phyloP scores from a whole-genome alignment of 2,888 invertebrate species.

The Zhengitettix transpicula region DNA sequence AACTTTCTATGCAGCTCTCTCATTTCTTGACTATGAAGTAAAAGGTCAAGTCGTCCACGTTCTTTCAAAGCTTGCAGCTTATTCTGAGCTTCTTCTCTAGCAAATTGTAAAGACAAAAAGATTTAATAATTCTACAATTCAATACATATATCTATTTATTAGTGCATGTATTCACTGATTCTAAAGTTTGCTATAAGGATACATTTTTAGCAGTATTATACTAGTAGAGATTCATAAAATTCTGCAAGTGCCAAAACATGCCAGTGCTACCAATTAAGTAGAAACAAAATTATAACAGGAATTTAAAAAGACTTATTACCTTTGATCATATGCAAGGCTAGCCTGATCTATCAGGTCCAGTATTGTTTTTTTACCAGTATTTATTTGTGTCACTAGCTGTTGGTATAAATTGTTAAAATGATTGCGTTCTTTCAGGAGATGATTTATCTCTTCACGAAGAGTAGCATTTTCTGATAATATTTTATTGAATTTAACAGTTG shows the following conservation, averaged over 20 bases:
- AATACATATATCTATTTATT: too few species aligned
- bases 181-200: too few species aligned
- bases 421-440: constrained; percentile 61
- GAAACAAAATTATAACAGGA: background rate
- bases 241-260: background rate
- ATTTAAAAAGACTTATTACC: constrained; percentile 36
- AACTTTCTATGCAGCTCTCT: constrained; percentile 70
- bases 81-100: constrained; percentile 32
- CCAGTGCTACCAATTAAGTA: background rate
- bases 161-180: too few species aligned
- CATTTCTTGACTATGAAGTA: constrained; percentile 60
- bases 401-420: constrained; percentile 72
- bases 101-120: background rate
- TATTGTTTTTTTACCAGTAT: constrained; percentile 64
- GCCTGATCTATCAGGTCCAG: constrained; percentile 77
- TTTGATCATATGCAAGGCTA: constrained; percentile 73
- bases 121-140: background rate
- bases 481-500: constrained; percentile 57
- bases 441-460: constrained; percentile 63
- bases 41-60: constrained; percentile 54
- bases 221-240: too few species aligned
- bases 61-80: constrained; percentile 68
- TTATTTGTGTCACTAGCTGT: constrained; percentile 54
- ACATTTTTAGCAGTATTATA: too few species aligned
- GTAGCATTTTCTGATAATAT: constrained; percentile 55